Evolutionary conservation across 2,888 invertebrate species (phyloP).

Genomic region (Blera fallax): DNA sequence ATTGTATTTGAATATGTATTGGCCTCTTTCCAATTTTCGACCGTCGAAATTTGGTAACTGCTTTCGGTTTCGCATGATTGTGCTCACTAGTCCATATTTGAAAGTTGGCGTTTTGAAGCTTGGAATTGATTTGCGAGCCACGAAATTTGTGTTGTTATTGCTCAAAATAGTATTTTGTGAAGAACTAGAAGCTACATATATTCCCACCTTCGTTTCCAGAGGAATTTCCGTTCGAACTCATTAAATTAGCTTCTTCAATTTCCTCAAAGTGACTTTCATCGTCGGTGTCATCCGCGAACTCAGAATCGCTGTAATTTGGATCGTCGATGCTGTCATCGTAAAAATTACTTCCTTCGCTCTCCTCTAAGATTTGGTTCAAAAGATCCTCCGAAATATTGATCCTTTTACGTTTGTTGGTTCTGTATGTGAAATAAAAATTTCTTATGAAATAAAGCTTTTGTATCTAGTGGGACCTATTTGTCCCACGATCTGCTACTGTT

Average conservation of each 20-base stretch:
- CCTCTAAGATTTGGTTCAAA: background rate
- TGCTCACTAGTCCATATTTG: background rate
- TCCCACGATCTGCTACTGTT: too few relatives aligned
- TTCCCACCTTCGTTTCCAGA: background rate
- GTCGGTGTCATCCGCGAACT: background rate
- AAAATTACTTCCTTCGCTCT: conserved; percentile 1
- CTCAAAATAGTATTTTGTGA: background rate
- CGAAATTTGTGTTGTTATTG: background rate
- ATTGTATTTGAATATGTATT: background rate
- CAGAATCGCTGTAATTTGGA: background rate
- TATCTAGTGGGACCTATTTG: too few relatives aligned
- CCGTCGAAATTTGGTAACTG: background rate
- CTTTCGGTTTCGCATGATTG: background rate
- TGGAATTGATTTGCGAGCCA: background rate
- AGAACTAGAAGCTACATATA: background rate
- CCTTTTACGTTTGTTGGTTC: background rate
- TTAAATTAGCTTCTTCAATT: background rate
- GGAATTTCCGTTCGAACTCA: background rate
- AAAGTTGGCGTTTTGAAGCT: background rate
- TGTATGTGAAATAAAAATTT: background rate
- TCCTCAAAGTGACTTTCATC: background rate
- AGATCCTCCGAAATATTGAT: background rate
- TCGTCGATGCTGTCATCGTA: background rate
- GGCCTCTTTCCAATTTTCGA: background rate
- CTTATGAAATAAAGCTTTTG: background rate